Conservation (phyloP, 2,113 vertebrate species). For the Elephantulus edwardii region DNA sequence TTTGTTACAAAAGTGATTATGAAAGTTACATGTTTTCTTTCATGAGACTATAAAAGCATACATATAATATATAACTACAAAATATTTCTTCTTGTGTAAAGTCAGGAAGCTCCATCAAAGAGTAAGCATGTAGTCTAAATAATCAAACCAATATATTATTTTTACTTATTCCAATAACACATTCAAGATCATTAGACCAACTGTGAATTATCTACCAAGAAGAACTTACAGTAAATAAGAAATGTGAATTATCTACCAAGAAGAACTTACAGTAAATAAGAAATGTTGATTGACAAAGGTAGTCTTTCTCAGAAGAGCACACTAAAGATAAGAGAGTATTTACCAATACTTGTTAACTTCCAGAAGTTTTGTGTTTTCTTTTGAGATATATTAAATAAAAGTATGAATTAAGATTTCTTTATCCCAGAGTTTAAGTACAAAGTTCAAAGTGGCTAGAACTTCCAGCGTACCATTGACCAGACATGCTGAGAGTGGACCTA, state of each 20-base stretch:
- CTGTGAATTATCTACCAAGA: neutral
- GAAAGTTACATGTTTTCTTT: neutral
- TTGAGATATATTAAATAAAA: neutral
- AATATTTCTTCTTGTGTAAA: neutral
- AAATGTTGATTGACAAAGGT: neutral
- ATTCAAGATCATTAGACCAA: neutral
- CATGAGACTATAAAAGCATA: neutral
- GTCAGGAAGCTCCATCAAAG: too few relatives aligned
- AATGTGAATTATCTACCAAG: too few relatives aligned
- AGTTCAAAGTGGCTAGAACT: neutral
- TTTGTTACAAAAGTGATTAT: neutral
- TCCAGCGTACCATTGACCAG: neutral
- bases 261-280: neutral
- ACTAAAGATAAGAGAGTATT: neutral
- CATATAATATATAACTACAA: neutral
- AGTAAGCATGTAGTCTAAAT: neutral
- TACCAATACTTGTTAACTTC: too few relatives aligned
- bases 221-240: neutral
- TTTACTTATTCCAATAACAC: neutral
- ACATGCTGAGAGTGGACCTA: neutral
- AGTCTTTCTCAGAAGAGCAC: neutral
- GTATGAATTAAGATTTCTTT: neutral
- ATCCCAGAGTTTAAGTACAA: neutral
- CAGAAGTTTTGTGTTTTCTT: neutral
- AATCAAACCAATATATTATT: neutral